These are phyloP conservation scores for Notolabrus celidotus DNA, from an alignment of 2,797 vertebrate species.

Conservation along the genomic window DNA sequence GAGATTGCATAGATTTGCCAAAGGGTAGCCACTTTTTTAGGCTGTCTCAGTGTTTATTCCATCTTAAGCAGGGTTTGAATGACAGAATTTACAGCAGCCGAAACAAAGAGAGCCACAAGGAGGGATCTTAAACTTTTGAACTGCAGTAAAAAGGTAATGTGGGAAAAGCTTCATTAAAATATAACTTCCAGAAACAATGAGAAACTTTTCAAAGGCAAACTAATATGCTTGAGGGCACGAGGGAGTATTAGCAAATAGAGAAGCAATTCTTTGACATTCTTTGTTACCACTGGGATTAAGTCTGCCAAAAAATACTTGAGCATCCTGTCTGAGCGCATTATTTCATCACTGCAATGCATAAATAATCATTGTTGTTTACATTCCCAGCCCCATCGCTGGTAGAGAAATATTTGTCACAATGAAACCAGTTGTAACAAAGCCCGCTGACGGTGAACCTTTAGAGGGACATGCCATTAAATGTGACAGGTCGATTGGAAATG, in stretches of 20 bases:
- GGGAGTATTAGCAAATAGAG: background rate
- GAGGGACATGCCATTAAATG: slow-evolving; percentile 60
- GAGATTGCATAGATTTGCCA: background rate
- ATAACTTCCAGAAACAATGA: slow-evolving; percentile 1
- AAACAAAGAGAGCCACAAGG: background rate
- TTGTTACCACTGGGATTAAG: slow-evolving; percentile 11
- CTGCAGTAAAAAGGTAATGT: background rate
- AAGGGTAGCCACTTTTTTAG: background rate
- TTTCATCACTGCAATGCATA: slow-evolving; percentile 16
- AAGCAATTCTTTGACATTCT: background rate
- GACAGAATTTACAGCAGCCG: background rate
- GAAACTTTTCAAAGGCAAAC: background rate
- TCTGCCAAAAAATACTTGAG: background rate
- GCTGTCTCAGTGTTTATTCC: background rate
- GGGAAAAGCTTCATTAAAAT: background rate
- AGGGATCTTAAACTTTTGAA: slow-evolving; percentile 3
- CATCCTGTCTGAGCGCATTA: background rate
- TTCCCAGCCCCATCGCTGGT: slow-evolving; percentile 26
- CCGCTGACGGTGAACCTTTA: slow-evolving; percentile 51
- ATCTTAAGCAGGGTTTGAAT: background rate
- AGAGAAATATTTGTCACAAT: slow-evolving; percentile 11
- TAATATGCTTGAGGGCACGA: background rate
- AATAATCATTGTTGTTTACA: slow-evolving; percentile 42
- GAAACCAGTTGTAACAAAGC: slow-evolving; percentile 53
- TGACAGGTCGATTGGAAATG: slow-evolving; percentile 75